Evolutionary conservation across 2,888 invertebrate genomes (phyloP), one percentile per base, ranked within the genome.

Genomic region (Helobdella robusta): DNA sequence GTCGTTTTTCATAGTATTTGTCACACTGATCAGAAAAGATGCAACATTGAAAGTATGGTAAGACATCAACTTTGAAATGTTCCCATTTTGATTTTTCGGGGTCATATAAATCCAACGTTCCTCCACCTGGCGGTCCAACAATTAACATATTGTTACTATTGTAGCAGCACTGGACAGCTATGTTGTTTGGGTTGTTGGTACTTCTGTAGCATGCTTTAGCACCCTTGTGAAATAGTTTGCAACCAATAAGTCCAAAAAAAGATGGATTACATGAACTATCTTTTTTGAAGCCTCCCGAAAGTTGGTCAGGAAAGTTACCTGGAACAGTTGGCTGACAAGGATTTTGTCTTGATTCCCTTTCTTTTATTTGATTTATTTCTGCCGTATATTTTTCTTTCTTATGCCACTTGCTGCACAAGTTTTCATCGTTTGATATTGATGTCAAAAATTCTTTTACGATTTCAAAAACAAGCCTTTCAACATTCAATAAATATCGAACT

Each of bases 1-100:
- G 65, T 23, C 65, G 59, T 60, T 65, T 65, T 34, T 60, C 60
- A 20, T 60, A 60, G 35, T 65, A 65, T 23, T 60, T 65, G 34
- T 32, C 35, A 25, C 65, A 60, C 15, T 30, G 2, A 11, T 34
- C 25, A n/a, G 52, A 44, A 1, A 30, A 5, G 2, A 5, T 11
- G 28, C 59, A 59, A 15, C 48, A 65, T 6, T 28, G 6, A 15
- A 60, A 11, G 28, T n/a, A 65, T 6, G 65, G 65, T 1, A 50
- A 28, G 23, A 65, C 50, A 23, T 65, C 65, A 20, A 8, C 20
- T 8, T 20, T 15, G 44, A 65, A 50, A 50, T 65, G 60, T 4
- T n/a, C 6, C 23, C 35, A 15, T 15, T 36, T 35, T 0, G 48
- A 48, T 11, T 18, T 18, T n/a, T 2, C 5, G 18, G 65, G 30